Base-by-base conservation (phyloP, 1,140 invertebrate species). In the Diabrotica undecimpunctata region DNA sequence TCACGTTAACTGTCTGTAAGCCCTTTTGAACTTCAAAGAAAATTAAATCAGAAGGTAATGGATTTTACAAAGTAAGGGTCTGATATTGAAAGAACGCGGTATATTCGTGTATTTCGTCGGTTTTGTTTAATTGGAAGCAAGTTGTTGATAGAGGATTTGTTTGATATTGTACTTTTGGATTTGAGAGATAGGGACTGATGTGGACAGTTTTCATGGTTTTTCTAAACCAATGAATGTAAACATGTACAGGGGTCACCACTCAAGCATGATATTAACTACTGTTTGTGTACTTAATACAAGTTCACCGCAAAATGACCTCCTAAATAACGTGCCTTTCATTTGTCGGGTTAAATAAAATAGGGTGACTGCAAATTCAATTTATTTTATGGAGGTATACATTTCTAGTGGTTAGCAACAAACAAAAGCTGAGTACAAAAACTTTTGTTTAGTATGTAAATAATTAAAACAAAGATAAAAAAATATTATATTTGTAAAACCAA, bases 1-100 rank as follows among this genome's bases (percentile, higher is more conserved):
- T 57, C 55, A 38, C 55, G 55, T 57, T 57, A 57, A 57, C 55
- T 57, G 55, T 36, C 55, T 57, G 25, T 57, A 37, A 38, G 55
- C 55, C n/a, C 25, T 57, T 57, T 37, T 38, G 55, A 46, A 57
- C 55, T 57, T 57, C 55, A 57, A 57, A 37, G 55, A 57, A 38
- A 57, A 57, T 57, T 37, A 57, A 57, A 57, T 57, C 37, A 57
- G 55, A 38, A 25, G 10, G 25, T 57, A 57, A 57, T 57, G 55
- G 55, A 57, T 57, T 57, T 57, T 36, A 57, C 55, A 57, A 57
- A 57, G 55, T n/a, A 57, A 11, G 35, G 37, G 25, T 57, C 11
- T 37, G 55, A 12, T 37, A 57, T 37, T 37, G 55, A 57, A 57
- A 36, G 55, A 57, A 57, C 37, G 25, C 38, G 37, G n/a, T 37